Evolutionary conservation across 2,113 vertebrate genomes (phyloP).

Genomic region (Kobus ellipsiprymnus): DNA sequence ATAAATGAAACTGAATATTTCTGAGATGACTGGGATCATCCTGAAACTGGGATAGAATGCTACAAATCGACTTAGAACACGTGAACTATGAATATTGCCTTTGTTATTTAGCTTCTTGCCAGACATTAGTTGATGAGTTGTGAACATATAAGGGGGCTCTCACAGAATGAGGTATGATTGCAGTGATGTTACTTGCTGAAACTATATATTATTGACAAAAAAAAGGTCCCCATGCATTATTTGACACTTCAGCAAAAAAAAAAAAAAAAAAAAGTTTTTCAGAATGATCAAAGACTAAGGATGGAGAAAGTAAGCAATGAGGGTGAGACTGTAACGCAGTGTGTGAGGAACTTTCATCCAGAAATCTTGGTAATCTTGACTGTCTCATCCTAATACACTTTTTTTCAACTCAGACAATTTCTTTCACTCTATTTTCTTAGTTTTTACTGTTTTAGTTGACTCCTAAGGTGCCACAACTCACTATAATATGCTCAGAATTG

Average conservation of each 20-base stretch:
- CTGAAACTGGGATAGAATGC: conserved; percentile 5
- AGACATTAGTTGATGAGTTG: not conserved
- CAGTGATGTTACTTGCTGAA: conserved; percentile 12
- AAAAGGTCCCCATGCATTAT: conserved; percentile 11
- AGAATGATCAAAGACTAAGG: not conserved
- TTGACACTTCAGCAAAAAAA: not conserved
- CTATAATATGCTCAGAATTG: not conserved
- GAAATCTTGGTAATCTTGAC: conserved; percentile 44
- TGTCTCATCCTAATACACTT: conserved; percentile 15
- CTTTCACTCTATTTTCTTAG: not conserved
- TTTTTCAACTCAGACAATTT: conserved; percentile 2
- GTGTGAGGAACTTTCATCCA: not conserved
- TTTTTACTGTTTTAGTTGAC: not conserved
- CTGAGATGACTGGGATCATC: not conserved
- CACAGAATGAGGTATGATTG: not conserved
- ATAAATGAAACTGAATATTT: conserved; percentile 41
- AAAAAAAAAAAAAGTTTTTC: not conserved
- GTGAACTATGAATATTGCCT: conserved; percentile 15
- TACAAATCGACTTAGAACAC: not conserved
- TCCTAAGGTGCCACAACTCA: not conserved
- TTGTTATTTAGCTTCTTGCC: not conserved
- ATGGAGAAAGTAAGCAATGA: conserved; percentile 26
- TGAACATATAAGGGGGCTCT: not conserved
- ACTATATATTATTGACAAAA: not conserved
- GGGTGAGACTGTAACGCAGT: not conserved